A percentile compares a stretch with the other conserved stretches of the same genome.
phyloP scores from a whole-genome alignment of 2,888 invertebrate species.

The Invenusta paracnida region DNA sequence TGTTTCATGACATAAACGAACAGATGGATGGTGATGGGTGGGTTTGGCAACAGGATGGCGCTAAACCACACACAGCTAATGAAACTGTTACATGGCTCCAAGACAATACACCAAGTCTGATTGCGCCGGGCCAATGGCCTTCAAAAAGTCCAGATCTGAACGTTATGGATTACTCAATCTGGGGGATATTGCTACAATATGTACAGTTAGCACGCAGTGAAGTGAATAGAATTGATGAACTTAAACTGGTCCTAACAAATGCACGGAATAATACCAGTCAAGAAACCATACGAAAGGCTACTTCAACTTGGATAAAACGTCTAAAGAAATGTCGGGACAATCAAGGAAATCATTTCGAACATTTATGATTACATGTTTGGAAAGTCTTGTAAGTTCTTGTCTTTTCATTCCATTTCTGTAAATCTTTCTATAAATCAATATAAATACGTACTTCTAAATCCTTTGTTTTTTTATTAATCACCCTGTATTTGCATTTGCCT shows the following conservation, averaged over 20 bases:
- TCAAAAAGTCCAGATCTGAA: constrained; percentile 17
- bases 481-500: no score
- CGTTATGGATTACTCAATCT: constrained; percentile 26
- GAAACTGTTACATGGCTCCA: background rate
- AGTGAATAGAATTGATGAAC: background rate
- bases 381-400: no score
- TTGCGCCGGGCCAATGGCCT: background rate
- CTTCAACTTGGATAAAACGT: background rate
- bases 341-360: background rate
- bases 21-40: background rate
- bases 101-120: background rate
- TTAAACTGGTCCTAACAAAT: background rate
- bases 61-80: constrained; percentile 15
- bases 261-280: no score
- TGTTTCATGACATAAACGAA: constrained; percentile 7
- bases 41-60: constrained; percentile 10
- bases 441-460: no score
- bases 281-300: background rate
- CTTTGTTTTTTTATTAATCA: no score
- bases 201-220: background rate
- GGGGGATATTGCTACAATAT: background rate
- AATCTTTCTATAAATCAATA: no score
- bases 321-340: background rate
- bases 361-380: background rate
- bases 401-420: no score